Evolutionary conservation across 1,140 invertebrate genomes (phyloP), one percentile per base, ranked within the genome.

Genomic region (Mactra quadrangularis): DNA sequence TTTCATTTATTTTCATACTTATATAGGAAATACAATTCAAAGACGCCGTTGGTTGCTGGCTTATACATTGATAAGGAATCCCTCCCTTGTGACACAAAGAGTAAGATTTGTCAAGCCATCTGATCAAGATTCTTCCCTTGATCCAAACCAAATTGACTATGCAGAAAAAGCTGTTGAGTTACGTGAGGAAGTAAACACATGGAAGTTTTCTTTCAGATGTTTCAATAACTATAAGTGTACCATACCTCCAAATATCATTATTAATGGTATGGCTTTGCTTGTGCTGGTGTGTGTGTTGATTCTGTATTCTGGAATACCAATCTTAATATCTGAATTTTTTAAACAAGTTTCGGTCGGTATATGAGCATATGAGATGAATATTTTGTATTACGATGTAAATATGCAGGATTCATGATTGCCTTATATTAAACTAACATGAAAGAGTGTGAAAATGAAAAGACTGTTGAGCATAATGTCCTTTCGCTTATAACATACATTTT

Each of bases 31-130:
- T 25, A 76, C 38, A 33, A 41, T 7, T 19, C 81, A 59, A 50
- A 38, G 31, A 11, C 57, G 41, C 0, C 68, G 82, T 59, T 87
- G 86, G 86, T 71, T 50, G 47, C 76, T 87, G 19, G 84, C 84
- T 38, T 85, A 79, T 62, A 87, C 84, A 17, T 50, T 87, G 19
- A 45, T 85, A 13, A 47, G 82, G 15, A 87, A 87, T 35, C 84
- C 84, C 1, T 57, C 82, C 15, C 57, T 87, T 0, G 57, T 74
- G 25, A 35, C 70, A 15, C 66, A 68, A 19, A 53, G 85, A 45
- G 72, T 76, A 31, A 33, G 38, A 0, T 31, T 19, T 11, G 17
- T 29, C 4, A 38, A 55, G 29, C 7, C 7, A 22, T 17, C 25
- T 3, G 25, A 38, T 9, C 4, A 15, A 33, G 47, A 68, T 3